Percentiles rank a stretch among this genome's conserved stretches.
phyloP scores from a whole-genome alignment of 2,888 invertebrate species.

The Rugalucina vietnamica region DNA sequence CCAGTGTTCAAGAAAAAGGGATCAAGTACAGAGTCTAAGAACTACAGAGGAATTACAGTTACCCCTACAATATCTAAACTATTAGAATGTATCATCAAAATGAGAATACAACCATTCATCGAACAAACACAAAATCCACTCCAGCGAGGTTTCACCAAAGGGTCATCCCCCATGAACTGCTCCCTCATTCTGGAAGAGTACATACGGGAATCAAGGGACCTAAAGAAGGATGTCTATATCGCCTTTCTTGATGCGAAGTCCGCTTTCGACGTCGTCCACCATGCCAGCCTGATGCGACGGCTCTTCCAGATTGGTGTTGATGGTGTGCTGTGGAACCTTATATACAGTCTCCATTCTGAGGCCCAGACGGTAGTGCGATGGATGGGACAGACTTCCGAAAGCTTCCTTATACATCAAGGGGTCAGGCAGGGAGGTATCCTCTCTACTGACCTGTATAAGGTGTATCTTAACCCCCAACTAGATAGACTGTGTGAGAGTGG shows the following conservation, averaged over 20 bases:
- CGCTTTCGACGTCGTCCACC: slow-evolving; percentile 33
- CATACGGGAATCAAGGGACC: not conserved
- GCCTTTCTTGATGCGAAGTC: slow-evolving; percentile 35
- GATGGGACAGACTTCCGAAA: not conserved
- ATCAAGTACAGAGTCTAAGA: too few species aligned
- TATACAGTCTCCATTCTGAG: not conserved
- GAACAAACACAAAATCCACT: too few species aligned
- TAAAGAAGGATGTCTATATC: not conserved
- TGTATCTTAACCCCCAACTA: slow-evolving; percentile 9
- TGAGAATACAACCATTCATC: too few species aligned
- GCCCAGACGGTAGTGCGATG: slow-evolving; percentile 6
- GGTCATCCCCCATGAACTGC: too few species aligned
- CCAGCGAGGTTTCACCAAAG: too few species aligned
- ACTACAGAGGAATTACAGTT: too few species aligned
- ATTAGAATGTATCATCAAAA: too few species aligned
- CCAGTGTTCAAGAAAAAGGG: too few species aligned
- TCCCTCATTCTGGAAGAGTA: too few species aligned
- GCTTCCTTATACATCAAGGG: not conserved
- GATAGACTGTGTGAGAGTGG: not conserved
- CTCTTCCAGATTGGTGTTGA: slow-evolving; percentile 15
- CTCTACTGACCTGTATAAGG: slow-evolving; percentile 30
- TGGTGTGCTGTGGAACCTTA: not conserved
- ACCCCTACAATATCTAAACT: too few species aligned
- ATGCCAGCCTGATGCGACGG: slow-evolving; percentile 23
- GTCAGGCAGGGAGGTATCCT: slow-evolving; percentile 24